Percentiles rank a stretch among this genome's conserved stretches.
Conservation (phyloP, 2,797 vertebrate genomes). For the Okamejei kenojei region DNA sequence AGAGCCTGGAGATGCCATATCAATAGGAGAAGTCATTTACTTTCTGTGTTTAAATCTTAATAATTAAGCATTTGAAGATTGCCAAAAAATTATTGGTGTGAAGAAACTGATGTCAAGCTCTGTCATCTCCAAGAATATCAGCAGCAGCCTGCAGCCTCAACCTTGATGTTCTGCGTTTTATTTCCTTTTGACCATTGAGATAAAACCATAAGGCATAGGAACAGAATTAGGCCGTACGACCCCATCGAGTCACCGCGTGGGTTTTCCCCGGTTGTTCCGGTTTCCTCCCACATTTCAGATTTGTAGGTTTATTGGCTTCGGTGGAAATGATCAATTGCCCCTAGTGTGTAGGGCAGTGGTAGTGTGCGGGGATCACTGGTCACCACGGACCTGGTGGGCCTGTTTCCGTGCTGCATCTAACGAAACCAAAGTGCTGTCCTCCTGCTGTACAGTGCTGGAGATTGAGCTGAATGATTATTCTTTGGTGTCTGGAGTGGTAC, state of each 20-base stretch:
- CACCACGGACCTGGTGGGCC: too few relatives aligned
- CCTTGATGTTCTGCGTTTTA: background rate
- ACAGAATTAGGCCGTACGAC: too few relatives aligned
- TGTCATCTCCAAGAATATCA: background rate
- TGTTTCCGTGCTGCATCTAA: background rate
- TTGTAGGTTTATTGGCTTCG: too few relatives aligned
- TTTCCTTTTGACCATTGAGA: background rate
- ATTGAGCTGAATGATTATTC: background rate
- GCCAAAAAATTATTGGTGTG: background rate
- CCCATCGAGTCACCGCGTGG: too few relatives aligned
- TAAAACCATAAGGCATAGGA: too few relatives aligned
- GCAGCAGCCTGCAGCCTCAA: background rate
- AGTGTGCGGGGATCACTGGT: too few relatives aligned
- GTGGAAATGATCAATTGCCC: too few relatives aligned
- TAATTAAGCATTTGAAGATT: background rate
- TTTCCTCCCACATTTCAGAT: too few relatives aligned
- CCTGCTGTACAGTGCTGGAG: background rate
- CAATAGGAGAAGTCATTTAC: background rate
- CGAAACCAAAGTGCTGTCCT: background rate
- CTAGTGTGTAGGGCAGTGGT: too few relatives aligned
- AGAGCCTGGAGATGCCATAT: background rate
- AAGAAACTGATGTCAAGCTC: background rate
- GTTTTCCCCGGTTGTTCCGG: too few relatives aligned
- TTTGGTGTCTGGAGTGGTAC: background rate
- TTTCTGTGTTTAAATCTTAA: background rate